Evolutionary conservation across 2,888 invertebrate genomes (phyloP).

Genomic region (Plemyria rubiginata): DNA sequence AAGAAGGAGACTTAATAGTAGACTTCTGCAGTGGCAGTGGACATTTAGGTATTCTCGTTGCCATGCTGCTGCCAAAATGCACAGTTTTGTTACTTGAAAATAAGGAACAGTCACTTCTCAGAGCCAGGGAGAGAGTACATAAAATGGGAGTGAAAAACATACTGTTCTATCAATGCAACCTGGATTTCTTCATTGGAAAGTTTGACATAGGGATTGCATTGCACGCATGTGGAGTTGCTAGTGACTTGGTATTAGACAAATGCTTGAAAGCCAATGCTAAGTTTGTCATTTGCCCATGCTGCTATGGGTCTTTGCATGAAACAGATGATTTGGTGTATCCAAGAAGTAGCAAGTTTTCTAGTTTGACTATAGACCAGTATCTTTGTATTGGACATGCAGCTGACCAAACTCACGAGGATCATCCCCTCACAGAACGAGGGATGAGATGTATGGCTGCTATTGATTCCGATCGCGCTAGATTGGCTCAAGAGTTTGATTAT

Average conservation of each 20-base stretch:
- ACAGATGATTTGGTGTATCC: slow-evolving; percentile 94
- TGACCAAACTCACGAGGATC: slow-evolving; percentile 94
- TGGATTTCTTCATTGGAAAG: slow-evolving; percentile 92
- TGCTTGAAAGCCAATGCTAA: slow-evolving; percentile 91
- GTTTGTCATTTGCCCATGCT: slow-evolving; percentile 97
- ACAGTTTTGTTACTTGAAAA: slow-evolving; percentile 94
- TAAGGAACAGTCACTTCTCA: slow-evolving; percentile 92
- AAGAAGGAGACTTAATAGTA: slow-evolving; percentile 89
- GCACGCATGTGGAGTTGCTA: slow-evolving; percentile 98
- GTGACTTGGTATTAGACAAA: slow-evolving; percentile 94
- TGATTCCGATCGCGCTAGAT: slow-evolving; percentile 92
- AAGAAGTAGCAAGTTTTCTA: slow-evolving; percentile 87
- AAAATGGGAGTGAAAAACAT: slow-evolving; percentile 90
- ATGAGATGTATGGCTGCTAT: slow-evolving; percentile 94
- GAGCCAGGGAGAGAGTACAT: slow-evolving; percentile 89
- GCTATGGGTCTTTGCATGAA: slow-evolving; percentile 94
- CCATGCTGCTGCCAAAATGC: slow-evolving; percentile 91
- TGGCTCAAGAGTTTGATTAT: slow-evolving; percentile 91
- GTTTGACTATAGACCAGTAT: slow-evolving; percentile 86
- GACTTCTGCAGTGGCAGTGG: slow-evolving; percentile 98
- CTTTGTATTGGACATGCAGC: slow-evolving; percentile 94
- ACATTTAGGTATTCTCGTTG: slow-evolving; percentile 94
- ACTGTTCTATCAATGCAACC: slow-evolving; percentile 93
- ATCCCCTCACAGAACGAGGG: slow-evolving; percentile 90
- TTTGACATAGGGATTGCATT: slow-evolving; percentile 95